phyloP scores from a whole-genome alignment of 2,888 invertebrate species.

The Leptogaster cylindrica region DNA sequence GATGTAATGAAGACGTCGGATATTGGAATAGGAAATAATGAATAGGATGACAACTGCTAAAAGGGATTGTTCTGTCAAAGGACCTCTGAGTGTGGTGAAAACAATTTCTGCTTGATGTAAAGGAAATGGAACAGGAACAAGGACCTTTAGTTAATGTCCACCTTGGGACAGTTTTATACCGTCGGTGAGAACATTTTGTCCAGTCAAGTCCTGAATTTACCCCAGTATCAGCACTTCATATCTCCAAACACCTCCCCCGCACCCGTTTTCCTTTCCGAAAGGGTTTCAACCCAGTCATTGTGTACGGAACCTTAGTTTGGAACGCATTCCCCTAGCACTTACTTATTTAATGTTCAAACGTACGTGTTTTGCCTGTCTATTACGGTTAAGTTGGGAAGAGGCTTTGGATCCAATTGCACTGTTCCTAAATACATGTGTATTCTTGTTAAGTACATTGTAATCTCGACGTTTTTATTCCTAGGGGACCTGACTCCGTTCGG shows the following conservation, averaged over 20 bases:
- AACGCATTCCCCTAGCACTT: conserved; percentile 41
- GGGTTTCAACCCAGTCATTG: conserved; percentile 29
- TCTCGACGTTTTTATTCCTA: conserved; percentile 33
- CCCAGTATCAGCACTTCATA: conserved; percentile 25
- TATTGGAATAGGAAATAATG: background rate
- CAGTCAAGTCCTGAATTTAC: conserved; percentile 4
- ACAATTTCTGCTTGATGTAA: no score
- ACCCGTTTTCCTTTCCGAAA: no score
- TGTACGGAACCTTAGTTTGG: conserved; percentile 34
- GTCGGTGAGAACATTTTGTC: conserved; percentile 26
- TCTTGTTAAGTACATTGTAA: conserved; percentile 41
- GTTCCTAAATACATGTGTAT: conserved; percentile 27
- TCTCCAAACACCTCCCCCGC: no score
- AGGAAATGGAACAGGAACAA: conserved; percentile 10
- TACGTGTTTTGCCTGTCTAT: conserved; percentile 46
- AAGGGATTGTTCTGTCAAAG: background rate
- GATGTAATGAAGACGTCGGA: background rate
- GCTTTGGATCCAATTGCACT: conserved; percentile 29
- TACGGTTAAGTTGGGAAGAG: conserved; percentile 40
- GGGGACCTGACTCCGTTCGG: conserved; percentile 16
- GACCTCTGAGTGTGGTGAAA: background rate
- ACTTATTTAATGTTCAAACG: conserved; percentile 44
- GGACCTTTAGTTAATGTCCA: conserved; percentile 41
- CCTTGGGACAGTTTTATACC: conserved; percentile 45
- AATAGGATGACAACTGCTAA: background rate